Evolutionary conservation across 2,888 invertebrate species (phyloP).

Genomic region (Cactoblastis cactorum): DNA sequence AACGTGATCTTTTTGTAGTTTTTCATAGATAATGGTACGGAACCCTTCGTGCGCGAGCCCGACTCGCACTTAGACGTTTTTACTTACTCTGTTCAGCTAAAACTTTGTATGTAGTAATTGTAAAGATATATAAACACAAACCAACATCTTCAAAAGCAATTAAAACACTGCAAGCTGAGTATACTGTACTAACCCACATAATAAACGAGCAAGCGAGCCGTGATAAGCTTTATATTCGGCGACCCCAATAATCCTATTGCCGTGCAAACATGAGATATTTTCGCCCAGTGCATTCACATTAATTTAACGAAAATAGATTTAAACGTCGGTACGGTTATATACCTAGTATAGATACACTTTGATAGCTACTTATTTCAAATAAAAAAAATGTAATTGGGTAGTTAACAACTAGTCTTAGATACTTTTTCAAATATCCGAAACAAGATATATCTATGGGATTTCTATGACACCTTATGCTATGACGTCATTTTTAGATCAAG

Average conservation of each 20-base stretch:
- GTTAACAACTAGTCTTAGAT: too few relatives aligned
- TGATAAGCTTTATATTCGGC: constrained; percentile 59
- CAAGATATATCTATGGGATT: too few relatives aligned
- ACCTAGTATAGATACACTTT: neutral
- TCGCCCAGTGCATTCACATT: constrained; percentile 6
- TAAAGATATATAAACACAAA: neutral
- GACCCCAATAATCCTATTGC: constrained; percentile 54
- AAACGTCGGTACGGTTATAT: neutral
- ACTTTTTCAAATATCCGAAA: too few relatives aligned
- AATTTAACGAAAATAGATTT: constrained; percentile 9
- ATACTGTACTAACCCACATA: constrained; percentile 16
- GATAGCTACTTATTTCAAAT: neutral
- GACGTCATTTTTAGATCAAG: too few relatives aligned
- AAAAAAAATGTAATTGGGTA: too few relatives aligned
- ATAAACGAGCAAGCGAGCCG: constrained; percentile 14
- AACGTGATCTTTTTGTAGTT: too few relatives aligned
- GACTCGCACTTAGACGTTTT: neutral
- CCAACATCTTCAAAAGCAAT: constrained; percentile 4
- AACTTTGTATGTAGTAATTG: neutral
- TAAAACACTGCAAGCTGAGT: constrained; percentile 3
- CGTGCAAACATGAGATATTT: constrained; percentile 14
- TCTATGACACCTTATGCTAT: too few relatives aligned
- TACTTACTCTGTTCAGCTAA: neutral
- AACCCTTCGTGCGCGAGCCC: too few relatives aligned
- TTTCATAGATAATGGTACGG: too few relatives aligned